Evolutionary conservation across 2,888 invertebrate species (phyloP), one percentile per base, ranked within the genome.

Genomic region (Subacronicta megacephala): DNA sequence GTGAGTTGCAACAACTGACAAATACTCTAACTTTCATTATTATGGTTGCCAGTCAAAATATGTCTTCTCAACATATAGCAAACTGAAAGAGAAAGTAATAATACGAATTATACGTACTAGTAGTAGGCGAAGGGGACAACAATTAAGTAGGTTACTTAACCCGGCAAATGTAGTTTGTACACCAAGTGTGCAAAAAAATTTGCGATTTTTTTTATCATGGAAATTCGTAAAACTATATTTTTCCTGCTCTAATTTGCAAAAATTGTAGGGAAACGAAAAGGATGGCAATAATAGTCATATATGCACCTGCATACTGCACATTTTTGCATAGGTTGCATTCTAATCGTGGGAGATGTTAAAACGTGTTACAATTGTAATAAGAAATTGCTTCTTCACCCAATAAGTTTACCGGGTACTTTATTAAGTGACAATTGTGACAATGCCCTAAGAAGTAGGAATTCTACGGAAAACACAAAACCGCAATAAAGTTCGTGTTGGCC

Each of bases 1-100:
- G 78, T 78, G 31, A 31, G 31, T n/a, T n/a, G 31, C n/a, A n/a
- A 31, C 84, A 81, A 84, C 10, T 26, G 71, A 83, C 84, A 81
- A 84, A 87, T 73, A 59, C 80, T 75, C 70, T 62, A 75, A 86
- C 86, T 86, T 87, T 87, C 88, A 82, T 83, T 78, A 67, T 60
- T 56, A 58, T 51, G 38, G 53, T 46, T 18, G 42, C 42, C 44
- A 50, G 57, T 49, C 58, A 55, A 64, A 65, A 72, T 58, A 58
- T 50, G 35, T 46, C 31, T 44, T 40, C 44, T 43, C 44, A 37
- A 64, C 44, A 38, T 18, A 33, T 56, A 57, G 56, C 38, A 47
- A 44, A 44, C 23, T 43, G 64, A 75, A 72, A 75, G 43, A 58
- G 76, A 72, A 72, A 75, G 66, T 69, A 40, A 23, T 35, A 65